Evolutionary conservation across 2,113 vertebrate genomes (phyloP), one percentile per base, ranked within the genome.

Genomic region (Corythaixoides concolor): DNA sequence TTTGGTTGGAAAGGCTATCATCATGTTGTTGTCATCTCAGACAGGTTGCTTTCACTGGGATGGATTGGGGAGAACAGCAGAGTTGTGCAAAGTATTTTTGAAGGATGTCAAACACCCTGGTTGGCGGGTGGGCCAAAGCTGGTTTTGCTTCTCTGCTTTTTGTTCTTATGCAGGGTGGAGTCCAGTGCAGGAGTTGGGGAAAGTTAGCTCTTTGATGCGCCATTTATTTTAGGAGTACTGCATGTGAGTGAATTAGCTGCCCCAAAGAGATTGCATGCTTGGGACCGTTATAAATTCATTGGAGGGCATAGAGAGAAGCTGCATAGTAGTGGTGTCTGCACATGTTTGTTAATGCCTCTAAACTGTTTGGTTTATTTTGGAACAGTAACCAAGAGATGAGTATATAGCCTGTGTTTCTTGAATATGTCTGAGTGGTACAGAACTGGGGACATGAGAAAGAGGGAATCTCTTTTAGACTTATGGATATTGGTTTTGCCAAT

Each of bases 401-500:
- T 41, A 7, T 52, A 2, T 19, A 53, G 16, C 26, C 66, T 69
- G 10, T 4, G 0, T 59, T 93, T 53, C n/a, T 56, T 78, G n/a
- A 60, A 28, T 85, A 13, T 70, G 12, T 78, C 56, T 55, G 30
- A 88, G 56, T 50, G 45, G 16, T n/a, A 11, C 24, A 47, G 30
- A 82, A 53, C 24, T 33, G 60, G 53, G 28, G 32, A 39, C 8
- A 1, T 17, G n/a, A 79, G 43, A 88, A 78, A 53, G n/a, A 72
- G 8, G 33, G 18, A 73, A 47, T 74, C 18, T 75, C 26, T 9
- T 64, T 72, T 76, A 56, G 39, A 28, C 15, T 68, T 79, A 30
- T 0, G 30, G 0, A 0, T 45, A 30, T 11, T 62, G 28, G 2
- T 72, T 94, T 87, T 85, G 58, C 18, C 6, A 17, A 1, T 85